Conservation (phyloP, 2,888 invertebrate species). For the Drymonia ruficornis region DNA sequence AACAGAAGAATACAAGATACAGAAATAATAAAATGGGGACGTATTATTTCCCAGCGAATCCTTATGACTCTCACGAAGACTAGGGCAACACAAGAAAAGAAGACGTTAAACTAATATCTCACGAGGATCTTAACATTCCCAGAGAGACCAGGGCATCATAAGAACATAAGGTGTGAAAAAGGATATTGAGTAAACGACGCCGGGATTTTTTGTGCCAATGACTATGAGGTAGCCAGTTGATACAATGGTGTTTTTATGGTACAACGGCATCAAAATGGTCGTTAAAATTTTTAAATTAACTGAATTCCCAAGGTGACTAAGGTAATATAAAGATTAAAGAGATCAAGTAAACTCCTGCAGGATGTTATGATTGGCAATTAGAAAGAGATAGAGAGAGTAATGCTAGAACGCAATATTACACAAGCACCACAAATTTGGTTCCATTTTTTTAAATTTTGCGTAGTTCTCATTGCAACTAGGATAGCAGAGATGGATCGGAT, state of each 20-base stretch:
- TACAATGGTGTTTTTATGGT: background rate
- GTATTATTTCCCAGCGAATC: background rate
- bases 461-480: no score
- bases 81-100: slow-evolving; percentile 15
- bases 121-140: slow-evolving; percentile 2
- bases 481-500: no score
- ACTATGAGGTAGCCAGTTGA: background rate
- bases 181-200: background rate
- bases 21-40: background rate
- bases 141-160: background rate
- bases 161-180: background rate
- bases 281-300: background rate
- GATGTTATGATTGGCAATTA: no score
- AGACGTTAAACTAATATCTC: background rate
- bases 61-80: background rate
- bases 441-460: no score
- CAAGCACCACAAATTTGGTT: no score
- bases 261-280: background rate
- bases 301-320: background rate
- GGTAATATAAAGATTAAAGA: slow-evolving; percentile 4
- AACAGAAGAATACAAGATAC: background rate
- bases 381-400: background rate
- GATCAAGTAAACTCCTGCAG: background rate
- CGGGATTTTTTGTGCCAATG: background rate
- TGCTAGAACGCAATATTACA: no score